A percentile compares a stretch with the other conserved stretches of the same genome.
Conservation (phyloP, 2,797 vertebrate genomes). For the Sebastes goodei region DNA sequence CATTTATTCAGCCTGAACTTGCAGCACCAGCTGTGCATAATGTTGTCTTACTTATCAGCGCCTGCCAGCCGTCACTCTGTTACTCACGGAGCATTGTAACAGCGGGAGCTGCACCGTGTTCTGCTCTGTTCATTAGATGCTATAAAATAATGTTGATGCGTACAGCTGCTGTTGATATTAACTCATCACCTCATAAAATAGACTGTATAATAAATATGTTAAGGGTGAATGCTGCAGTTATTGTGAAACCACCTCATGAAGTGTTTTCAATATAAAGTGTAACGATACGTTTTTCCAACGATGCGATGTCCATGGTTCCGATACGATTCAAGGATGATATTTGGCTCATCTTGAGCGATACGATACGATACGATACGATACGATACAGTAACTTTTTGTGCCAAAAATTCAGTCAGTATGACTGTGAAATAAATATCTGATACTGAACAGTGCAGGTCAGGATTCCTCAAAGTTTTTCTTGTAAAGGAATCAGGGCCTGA, state of each 20-base stretch:
- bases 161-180: conserved; percentile 26
- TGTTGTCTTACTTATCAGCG: not conserved
- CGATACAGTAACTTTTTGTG: no score
- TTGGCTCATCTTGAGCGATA: no score
- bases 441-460: no score
- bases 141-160: not conserved
- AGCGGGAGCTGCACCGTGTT: not conserved
- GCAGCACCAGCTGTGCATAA: not conserved
- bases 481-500: no score
- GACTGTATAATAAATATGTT: not conserved
- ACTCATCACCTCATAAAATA: conserved; percentile 20
- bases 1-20: not conserved
- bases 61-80: not conserved
- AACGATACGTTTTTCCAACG: no score
- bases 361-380: no score
- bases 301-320: no score
- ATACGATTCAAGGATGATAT: no score
- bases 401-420: no score
- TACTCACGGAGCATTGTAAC: not conserved
- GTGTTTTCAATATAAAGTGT: not conserved
- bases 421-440: no score
- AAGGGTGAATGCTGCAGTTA: not conserved
- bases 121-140: conserved; percentile 10
- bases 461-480: no score
- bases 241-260: not conserved